A percentile compares a stretch with the other conserved stretches of the same genome.
These are phyloP conservation scores for Sinosuthora webbiana DNA, from an alignment of 2,113 vertebrate species.

Conservation along the genomic window DNA sequence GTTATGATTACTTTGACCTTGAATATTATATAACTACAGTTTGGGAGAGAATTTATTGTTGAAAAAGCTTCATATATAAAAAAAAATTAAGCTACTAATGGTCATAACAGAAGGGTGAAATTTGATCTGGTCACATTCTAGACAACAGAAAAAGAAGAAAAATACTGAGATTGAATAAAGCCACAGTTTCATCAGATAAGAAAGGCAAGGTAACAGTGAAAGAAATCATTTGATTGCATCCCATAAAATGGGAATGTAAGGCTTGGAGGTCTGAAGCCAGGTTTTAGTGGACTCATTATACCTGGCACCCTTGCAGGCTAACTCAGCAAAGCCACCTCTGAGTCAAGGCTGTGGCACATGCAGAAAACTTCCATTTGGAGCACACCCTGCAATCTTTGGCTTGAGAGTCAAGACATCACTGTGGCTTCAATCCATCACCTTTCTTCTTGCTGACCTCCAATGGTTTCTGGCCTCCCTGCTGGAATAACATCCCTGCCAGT, in stretches of 20 bases:
- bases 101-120: constrained; percentile 29
- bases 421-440: not conserved
- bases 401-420: rapidly evolving
- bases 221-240: not conserved
- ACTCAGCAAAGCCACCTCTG: not conserved
- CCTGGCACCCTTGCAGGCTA: not conserved
- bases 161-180: not conserved
- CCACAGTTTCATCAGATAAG: not conserved
- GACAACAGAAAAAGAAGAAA: not conserved
- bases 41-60: not conserved
- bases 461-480: not conserved
- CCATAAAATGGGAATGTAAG: not conserved
- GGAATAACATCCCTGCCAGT: rapidly evolving
- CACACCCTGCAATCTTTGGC: not conserved
- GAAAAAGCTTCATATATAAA: not conserved
- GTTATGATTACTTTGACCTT: not conserved
- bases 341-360: not conserved
- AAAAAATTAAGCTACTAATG: constrained; percentile 6
- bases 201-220: not conserved
- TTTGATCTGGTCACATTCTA: constrained; percentile 20
- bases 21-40: constrained; percentile 20
- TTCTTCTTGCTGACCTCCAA: not conserved
- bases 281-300: not conserved
- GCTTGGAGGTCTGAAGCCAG: not conserved
- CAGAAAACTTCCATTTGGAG: not conserved